These are phyloP conservation scores for Octodonta nipae DNA, from an alignment of 2,888 invertebrate genomes.

Conservation along the genomic window DNA sequence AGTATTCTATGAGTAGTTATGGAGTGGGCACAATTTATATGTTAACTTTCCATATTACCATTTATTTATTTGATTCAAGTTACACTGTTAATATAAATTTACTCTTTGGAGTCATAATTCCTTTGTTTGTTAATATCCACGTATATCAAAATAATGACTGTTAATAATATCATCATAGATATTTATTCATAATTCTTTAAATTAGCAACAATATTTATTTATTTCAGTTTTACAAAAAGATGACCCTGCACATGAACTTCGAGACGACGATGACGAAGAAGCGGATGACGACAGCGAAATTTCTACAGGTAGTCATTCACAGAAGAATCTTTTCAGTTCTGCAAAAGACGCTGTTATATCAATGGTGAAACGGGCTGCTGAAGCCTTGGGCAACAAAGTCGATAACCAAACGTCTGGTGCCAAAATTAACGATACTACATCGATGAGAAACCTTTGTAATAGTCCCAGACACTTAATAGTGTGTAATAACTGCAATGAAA, in stretches of 20 bases:
- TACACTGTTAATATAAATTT: no score
- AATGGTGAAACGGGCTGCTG: slow-evolving; percentile 83
- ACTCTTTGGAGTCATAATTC: no score
- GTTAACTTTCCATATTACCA: no score
- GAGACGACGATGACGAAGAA: slow-evolving; percentile 55
- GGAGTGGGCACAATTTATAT: no score
- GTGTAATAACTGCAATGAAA: slow-evolving; percentile 62
- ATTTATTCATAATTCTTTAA: no score
- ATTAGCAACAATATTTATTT: no score
- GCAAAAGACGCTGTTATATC: slow-evolving; percentile 84
- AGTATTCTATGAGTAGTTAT: no score
- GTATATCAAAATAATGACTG: no score
- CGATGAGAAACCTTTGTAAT: slow-evolving; percentile 42
- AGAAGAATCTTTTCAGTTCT: slow-evolving; percentile 67
- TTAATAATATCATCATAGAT: no score
- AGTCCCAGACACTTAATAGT: slow-evolving; percentile 62
- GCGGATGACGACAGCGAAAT: slow-evolving; percentile 33
- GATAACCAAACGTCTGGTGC: slow-evolving; percentile 36
- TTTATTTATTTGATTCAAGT: no score
- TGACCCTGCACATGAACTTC: slow-evolving; percentile 50
- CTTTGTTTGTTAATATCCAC: no score
- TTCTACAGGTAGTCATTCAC: slow-evolving; percentile 11
- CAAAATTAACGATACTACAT: slow-evolving; percentile 32
- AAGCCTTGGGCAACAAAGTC: slow-evolving; percentile 62
- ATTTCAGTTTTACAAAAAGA: slow-evolving; percentile 56